Conservation (phyloP, 2,797 vertebrate species). For the Australoheros facetus region DNA sequence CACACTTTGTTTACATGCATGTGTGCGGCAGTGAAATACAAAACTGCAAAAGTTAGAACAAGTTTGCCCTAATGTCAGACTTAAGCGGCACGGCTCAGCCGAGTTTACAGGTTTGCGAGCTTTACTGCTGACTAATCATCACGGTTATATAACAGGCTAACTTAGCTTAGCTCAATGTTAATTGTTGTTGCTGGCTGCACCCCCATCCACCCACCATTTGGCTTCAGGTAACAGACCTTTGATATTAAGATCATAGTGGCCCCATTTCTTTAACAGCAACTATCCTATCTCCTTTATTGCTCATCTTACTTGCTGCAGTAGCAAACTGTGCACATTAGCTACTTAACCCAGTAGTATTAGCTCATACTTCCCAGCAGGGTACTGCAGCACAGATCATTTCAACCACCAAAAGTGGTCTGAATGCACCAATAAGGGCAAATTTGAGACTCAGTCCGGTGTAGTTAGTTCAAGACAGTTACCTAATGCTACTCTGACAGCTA, state of each 20-base stretch:
- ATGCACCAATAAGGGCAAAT: not conserved
- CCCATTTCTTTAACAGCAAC: too few relatives aligned
- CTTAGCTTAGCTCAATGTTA: conserved; percentile 13
- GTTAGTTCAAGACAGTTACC: not conserved
- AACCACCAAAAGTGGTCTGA: not conserved
- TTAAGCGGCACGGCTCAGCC: not conserved
- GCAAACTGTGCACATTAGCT: not conserved
- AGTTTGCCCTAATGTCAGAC: not conserved
- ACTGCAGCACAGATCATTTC: not conserved
- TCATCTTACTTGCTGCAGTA: conserved; percentile 1
- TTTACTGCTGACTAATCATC: not conserved
- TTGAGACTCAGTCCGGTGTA: not conserved
- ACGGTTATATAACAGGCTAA: conserved; percentile 49
- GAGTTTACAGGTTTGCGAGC: not conserved
- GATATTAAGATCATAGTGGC: fast-evolving
- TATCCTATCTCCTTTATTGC: not conserved
- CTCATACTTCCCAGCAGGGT: not conserved
- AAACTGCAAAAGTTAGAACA: conserved; percentile 14
- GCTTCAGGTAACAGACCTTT: not conserved
- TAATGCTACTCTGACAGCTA: conserved; percentile 17
- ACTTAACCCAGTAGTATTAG: not conserved
- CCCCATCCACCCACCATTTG: not conserved
- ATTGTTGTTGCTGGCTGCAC: not conserved
- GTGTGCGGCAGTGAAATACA: not conserved
- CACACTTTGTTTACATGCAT: not conserved